These are phyloP conservation scores for Pithecia hirsuta DNA, from an alignment of 2,797 vertebrate species.

Conservation along the genomic window DNA sequence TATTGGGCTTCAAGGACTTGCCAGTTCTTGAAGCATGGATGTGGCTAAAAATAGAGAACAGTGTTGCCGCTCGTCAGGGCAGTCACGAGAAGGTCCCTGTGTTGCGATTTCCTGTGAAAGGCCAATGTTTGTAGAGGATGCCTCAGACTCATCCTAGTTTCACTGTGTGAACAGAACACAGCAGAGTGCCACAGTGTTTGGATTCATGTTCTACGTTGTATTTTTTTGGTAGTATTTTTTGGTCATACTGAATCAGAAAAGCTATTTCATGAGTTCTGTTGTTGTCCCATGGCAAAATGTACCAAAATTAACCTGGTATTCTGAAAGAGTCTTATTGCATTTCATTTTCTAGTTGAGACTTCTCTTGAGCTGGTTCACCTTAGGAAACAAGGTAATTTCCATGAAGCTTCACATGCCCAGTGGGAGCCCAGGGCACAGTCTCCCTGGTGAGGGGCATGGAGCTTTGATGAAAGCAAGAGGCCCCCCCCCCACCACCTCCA, in stretches of 20 bases:
- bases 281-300: not conserved
- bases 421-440: fast-evolving
- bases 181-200: fast-evolving
- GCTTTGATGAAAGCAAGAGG: too few relatives aligned
- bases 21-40: not conserved
- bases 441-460: fast-evolving
- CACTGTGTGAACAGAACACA: too few relatives aligned
- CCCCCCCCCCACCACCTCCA: fast-evolving
- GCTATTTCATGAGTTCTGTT: not conserved
- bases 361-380: not conserved
- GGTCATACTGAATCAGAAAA: not conserved
- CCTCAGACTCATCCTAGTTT: not conserved
- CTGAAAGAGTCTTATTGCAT: not conserved
- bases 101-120: not conserved
- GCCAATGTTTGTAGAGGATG: fast-evolving
- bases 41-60: not conserved
- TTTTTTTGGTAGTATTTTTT: not conserved
- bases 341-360: not conserved
- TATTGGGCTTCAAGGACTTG: not conserved
- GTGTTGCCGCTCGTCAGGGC: not conserved
- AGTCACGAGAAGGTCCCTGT: fast-evolving
- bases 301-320: not conserved
- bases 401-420: not conserved
- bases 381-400: not conserved
- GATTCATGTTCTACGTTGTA: not conserved